Conservation (phyloP, 2,797 vertebrate genomes). For the Poeciliopsis turneri region DNA sequence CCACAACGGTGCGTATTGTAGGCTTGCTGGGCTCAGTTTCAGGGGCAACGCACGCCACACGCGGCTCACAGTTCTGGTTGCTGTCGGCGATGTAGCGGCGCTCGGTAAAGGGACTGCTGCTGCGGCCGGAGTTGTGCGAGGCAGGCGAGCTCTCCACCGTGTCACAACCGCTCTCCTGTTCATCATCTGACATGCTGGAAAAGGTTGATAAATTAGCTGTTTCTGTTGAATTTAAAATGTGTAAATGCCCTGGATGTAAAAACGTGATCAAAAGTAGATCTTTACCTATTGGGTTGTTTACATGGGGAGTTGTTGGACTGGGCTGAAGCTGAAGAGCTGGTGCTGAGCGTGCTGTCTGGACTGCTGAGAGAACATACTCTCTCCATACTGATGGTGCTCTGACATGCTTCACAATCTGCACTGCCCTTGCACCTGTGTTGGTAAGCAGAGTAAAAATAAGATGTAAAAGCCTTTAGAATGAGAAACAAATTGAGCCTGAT, state of each 20-base stretch:
- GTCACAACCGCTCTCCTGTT: conserved; percentile 96
- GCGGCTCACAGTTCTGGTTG: conserved; percentile 86
- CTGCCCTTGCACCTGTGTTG: conserved; percentile 90
- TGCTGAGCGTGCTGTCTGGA: conserved; percentile 95
- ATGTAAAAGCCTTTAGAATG: neutral
- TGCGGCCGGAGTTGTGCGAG: conserved; percentile 88
- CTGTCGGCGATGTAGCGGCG: conserved; percentile 84
- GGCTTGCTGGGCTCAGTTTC: conserved; percentile 86
- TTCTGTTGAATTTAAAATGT: neutral
- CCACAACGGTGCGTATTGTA: conserved; percentile 89
- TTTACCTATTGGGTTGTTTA: conserved; percentile 94
- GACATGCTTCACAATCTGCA: conserved; percentile 95
- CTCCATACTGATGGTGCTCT: conserved; percentile 95
- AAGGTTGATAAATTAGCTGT: neutral
- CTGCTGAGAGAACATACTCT: conserved; percentile 97
- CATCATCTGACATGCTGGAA: conserved; percentile 94
- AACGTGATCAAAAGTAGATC: neutral
- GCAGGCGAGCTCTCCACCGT: conserved; percentile 92
- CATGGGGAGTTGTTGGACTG: conserved; percentile 93
- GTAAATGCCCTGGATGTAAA: neutral
- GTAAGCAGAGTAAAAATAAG: conserved; percentile 13
- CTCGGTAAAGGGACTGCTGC: conserved; percentile 88
- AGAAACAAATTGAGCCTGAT: neutral
- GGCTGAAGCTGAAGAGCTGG: conserved; percentile 89
- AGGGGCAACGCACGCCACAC: conserved; percentile 77